Evolutionary conservation across 64 coral and sea anemone genomes (phyloP).

Genomic region (Actinia equina): DNA sequence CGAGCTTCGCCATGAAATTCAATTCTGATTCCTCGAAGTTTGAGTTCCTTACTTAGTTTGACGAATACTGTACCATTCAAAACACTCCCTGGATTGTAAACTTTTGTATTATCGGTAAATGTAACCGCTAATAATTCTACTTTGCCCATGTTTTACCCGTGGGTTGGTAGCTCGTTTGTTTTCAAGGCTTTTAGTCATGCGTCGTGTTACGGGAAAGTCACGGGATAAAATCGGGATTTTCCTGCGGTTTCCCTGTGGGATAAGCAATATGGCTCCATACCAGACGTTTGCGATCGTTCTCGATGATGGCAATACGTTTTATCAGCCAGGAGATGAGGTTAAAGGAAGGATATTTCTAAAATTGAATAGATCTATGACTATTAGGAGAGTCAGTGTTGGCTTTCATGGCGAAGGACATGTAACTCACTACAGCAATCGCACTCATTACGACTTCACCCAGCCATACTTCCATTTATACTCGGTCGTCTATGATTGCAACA

Average conservation of each 20-base stretch:
- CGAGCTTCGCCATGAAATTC: conserved; percentile 78
- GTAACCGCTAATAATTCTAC: conserved; percentile 60
- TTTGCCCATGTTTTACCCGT: conserved; percentile 52
- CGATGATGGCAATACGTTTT: background rate
- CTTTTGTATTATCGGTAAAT: conserved; percentile 62
- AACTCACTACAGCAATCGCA: background rate
- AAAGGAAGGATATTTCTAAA: background rate
- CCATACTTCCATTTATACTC: background rate
- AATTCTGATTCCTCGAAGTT: conserved; percentile 59
- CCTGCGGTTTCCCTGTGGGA: background rate
- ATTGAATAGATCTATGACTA: background rate
- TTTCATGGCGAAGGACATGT: conserved; percentile 27
- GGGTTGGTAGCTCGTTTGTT: background rate
- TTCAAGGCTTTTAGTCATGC: background rate
- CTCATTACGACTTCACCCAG: background rate
- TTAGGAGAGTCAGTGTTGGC: background rate
- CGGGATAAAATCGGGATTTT: background rate
- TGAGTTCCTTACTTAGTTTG: conserved; percentile 74
- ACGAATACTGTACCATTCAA: conserved; percentile 61
- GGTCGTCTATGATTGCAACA: conserved; percentile 1
- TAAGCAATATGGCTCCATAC: background rate
- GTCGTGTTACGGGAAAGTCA: background rate
- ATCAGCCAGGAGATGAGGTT: conserved; percentile 14
- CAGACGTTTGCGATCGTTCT: background rate
- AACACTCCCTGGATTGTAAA: conserved; percentile 72